A percentile compares a stretch with the other conserved stretches of the same genome.
phyloP scores from a whole-genome alignment of 2,797 vertebrate genomes.

The Anguilla obscura region DNA sequence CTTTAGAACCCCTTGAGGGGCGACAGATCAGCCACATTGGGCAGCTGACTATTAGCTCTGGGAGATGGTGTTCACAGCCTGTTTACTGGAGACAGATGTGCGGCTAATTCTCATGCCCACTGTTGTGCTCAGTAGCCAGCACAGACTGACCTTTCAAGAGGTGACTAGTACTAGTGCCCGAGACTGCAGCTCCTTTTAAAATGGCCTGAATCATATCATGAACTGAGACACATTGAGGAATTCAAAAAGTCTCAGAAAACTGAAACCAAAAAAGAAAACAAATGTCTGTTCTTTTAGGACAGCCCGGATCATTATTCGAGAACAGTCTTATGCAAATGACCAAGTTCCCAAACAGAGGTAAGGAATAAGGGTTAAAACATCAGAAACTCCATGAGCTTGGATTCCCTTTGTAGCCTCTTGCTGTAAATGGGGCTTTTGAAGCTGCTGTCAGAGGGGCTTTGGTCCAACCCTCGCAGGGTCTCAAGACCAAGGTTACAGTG shows the following conservation, averaged over 20 bases:
- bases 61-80: background rate
- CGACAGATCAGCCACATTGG: background rate
- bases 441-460: background rate
- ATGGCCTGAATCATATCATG: background rate
- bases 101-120: background rate
- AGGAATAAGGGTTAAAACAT: background rate
- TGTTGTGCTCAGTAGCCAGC: background rate
- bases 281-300: background rate
- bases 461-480: background rate
- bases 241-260: background rate
- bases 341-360: background rate
- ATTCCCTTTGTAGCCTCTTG: background rate
- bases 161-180: background rate
- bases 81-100: slow-evolving; percentile 1
- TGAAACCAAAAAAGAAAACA: background rate
- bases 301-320: background rate
- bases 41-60: background rate
- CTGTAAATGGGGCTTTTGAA: slow-evolving; percentile 4
- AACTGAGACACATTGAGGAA: background rate
- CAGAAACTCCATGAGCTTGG: background rate
- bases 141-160: background rate
- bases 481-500: slow-evolving; percentile 6
- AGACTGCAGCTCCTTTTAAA: background rate
- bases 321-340: background rate
- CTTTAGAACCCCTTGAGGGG: background rate